phyloP scores from a whole-genome alignment of 2,113 vertebrate species.

The Hippocampus zosterae region DNA sequence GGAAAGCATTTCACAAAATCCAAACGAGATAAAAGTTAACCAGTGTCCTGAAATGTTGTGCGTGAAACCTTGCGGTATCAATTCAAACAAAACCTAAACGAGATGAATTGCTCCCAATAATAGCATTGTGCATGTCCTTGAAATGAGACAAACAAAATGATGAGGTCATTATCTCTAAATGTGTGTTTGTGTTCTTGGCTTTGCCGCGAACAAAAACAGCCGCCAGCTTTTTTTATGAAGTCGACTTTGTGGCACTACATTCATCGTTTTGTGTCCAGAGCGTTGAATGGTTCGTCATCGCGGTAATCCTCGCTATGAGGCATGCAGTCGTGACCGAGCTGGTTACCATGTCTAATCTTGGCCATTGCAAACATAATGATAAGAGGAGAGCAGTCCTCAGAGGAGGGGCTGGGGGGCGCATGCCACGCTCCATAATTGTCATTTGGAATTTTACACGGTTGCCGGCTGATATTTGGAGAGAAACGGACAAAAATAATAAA shows the following conservation, averaged over 20 bases:
- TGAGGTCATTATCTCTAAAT: constrained; percentile 24
- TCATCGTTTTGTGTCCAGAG: constrained; percentile 52
- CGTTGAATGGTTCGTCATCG: constrained; percentile 58
- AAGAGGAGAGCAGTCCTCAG: constrained; percentile 42
- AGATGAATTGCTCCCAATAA: constrained; percentile 11
- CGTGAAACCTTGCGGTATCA: background rate
- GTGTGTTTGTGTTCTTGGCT: constrained; percentile 7
- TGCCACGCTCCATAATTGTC: constrained; percentile 36
- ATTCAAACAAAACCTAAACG: constrained; percentile 6
- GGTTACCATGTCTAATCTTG: constrained; percentile 53
- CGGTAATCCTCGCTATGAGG: constrained; percentile 53
- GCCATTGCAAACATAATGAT: constrained; percentile 53
- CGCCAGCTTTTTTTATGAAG: constrained; percentile 35
- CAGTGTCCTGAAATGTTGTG: background rate
- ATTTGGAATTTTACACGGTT: constrained; percentile 41
- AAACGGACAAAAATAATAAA: no score
- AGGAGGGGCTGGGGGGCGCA: background rate
- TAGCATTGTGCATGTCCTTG: constrained; percentile 35
- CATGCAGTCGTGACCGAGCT: constrained; percentile 25
- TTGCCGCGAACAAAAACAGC: constrained; percentile 25
- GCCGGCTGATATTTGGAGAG: constrained; percentile 28
- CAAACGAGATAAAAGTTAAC: background rate
- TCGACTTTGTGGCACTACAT: constrained; percentile 39
- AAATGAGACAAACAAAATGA: constrained; percentile 35
- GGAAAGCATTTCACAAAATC: background rate